phyloP scores from a whole-genome alignment of 2,113 vertebrate genomes.

The Monopterus albus region DNA sequence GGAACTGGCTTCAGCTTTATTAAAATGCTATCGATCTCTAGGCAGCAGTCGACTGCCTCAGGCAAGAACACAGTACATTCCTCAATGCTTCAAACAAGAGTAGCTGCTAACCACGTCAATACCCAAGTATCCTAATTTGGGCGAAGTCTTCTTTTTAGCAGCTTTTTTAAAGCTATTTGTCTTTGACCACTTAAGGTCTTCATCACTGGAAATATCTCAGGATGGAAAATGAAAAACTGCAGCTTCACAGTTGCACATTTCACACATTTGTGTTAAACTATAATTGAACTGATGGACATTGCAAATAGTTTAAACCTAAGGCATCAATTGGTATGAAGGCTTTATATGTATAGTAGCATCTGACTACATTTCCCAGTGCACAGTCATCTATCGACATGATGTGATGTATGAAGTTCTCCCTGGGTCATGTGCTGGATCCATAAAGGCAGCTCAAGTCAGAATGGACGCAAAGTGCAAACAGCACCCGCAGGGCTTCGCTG shows the following conservation, averaged over 20 bases:
- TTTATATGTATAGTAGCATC: neutral
- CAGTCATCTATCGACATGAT: constrained; percentile 23
- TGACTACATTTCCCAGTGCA: neutral
- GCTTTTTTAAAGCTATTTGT: too few relatives aligned
- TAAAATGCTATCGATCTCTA: too few relatives aligned
- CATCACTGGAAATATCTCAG: too few relatives aligned
- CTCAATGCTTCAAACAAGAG: constrained; percentile 14
- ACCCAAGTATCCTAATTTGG: neutral
- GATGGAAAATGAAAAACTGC: too few relatives aligned
- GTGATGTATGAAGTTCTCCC: constrained; percentile 18
- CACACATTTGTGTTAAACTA: too few relatives aligned
- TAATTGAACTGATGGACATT: too few relatives aligned
- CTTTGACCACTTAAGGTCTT: too few relatives aligned
- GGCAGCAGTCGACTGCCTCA: too few relatives aligned
- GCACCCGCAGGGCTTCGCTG: constrained; percentile 54
- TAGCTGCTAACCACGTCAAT: neutral
- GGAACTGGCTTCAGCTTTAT: too few relatives aligned
- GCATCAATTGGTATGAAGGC: neutral
- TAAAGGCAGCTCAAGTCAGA: constrained; percentile 49
- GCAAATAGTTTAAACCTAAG: neutral
- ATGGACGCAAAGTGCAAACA: constrained; percentile 32
- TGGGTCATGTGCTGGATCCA: constrained; percentile 1
- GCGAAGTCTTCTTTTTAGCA: neutral
- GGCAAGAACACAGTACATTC: neutral
- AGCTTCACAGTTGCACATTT: too few relatives aligned